Evolutionary conservation across 2,113 vertebrate genomes (phyloP).

Genomic region (Pandion haliaetus): DNA sequence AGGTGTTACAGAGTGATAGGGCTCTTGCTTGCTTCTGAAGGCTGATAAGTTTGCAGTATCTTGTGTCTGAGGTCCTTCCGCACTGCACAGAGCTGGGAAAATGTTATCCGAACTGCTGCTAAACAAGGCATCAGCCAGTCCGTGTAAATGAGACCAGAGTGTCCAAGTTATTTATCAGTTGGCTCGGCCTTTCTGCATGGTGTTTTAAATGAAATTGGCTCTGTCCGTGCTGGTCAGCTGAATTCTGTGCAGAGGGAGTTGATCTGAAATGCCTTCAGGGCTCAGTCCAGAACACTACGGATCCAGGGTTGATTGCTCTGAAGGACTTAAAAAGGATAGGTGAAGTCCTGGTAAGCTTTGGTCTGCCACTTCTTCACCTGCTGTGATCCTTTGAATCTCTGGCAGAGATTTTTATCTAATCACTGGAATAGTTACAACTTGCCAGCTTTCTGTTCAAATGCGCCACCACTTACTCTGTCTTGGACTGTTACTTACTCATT

Average conservation of each 20-base stretch:
- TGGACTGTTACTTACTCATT: background rate
- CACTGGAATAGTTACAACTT: background rate
- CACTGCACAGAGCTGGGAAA: background rate
- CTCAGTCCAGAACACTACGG: background rate
- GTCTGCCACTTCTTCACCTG: background rate
- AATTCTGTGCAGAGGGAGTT: background rate
- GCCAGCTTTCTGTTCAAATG: background rate
- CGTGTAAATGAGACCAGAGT: background rate
- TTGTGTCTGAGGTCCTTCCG: background rate
- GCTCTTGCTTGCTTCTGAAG: background rate
- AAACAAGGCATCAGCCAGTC: background rate
- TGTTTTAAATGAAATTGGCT: background rate
- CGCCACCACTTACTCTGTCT: background rate
- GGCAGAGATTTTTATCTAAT: slow-evolving; percentile 11
- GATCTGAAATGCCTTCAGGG: background rate
- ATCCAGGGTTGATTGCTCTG: background rate
- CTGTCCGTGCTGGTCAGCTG: background rate
- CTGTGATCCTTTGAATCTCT: background rate
- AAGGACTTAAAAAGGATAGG: background rate
- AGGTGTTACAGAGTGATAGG: background rate
- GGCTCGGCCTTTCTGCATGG: background rate
- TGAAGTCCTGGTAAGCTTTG: slow-evolving; percentile 9
- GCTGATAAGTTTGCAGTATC: background rate
- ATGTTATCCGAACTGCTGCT: background rate
- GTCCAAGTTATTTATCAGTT: background rate